A percentile compares a stretch with the other conserved stretches of the same genome.
These are phyloP conservation scores for Lasioglossum lativentre DNA, from an alignment of 2,888 invertebrate species.

Conservation along the genomic window DNA sequence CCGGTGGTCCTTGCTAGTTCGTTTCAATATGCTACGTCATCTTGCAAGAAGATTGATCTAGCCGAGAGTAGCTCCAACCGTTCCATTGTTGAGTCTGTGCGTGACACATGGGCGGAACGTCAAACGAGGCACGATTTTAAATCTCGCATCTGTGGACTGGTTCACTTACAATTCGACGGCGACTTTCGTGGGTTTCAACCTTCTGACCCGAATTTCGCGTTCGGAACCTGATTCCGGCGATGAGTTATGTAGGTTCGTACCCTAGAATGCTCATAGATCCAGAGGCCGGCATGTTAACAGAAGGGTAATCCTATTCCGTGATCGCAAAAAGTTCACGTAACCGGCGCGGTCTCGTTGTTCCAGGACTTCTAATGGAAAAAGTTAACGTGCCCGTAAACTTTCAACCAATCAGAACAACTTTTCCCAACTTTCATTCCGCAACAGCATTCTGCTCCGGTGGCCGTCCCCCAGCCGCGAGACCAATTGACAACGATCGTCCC, in stretches of 20 bases:
- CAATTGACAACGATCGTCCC: conserved; percentile 13
- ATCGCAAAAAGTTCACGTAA: conserved; percentile 18
- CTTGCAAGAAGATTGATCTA: background rate
- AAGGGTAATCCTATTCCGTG: background rate
- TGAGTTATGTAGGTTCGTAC: background rate
- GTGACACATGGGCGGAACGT: background rate
- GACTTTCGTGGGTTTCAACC: background rate
- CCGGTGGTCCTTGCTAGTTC: background rate
- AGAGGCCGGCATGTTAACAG: background rate
- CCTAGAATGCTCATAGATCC: background rate
- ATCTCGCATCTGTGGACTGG: background rate
- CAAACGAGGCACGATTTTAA: background rate
- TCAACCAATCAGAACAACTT: background rate
- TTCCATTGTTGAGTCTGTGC: background rate
- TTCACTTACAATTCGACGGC: background rate
- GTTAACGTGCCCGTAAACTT: background rate
- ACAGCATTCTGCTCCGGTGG: conserved; percentile 13
- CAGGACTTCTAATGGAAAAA: conserved; percentile 10
- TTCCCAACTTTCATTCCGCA: conserved; percentile 17
- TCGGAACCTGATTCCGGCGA: background rate
- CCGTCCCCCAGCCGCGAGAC: background rate
- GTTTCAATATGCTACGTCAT: background rate
- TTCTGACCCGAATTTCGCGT: background rate
- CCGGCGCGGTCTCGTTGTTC: conserved; percentile 7
- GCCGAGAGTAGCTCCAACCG: background rate